phyloP scores from a whole-genome alignment of 2,888 invertebrate species.

The Sphaerophoria taeniata region DNA sequence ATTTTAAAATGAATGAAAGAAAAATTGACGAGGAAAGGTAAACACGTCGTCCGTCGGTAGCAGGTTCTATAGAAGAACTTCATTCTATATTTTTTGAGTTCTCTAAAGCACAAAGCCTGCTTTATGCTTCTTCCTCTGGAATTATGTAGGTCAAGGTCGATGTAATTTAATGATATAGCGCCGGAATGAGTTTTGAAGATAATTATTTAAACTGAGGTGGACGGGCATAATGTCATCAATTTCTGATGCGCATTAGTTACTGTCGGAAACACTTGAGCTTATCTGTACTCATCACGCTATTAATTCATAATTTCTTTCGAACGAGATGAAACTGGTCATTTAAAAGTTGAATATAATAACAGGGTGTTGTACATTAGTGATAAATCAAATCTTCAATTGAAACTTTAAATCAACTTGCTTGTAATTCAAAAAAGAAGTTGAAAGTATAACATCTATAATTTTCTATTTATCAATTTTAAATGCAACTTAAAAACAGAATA shows the following conservation, averaged over 20 bases:
- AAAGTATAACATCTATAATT: too few species aligned
- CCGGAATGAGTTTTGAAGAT: neutral
- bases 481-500: too few species aligned
- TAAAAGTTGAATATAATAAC: too few species aligned
- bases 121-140: neutral
- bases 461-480: too few species aligned
- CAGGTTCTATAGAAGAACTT: neutral
- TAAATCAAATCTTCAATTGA: too few species aligned
- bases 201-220: too few species aligned
- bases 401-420: too few species aligned
- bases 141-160: constrained; percentile 14
- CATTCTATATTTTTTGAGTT: constrained; percentile 1
- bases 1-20: neutral
- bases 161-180: neutral
- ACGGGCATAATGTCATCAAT: too few species aligned
- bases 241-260: neutral
- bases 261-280: neutral
- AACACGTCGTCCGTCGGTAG: neutral
- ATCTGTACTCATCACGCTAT: neutral
- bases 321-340: neutral
- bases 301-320: too few species aligned
- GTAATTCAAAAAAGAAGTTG: too few species aligned
- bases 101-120: neutral
- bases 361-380: too few species aligned
- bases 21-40: neutral